Conservation (phyloP, 2,888 invertebrate species). For the Hanleya hanleyi region DNA sequence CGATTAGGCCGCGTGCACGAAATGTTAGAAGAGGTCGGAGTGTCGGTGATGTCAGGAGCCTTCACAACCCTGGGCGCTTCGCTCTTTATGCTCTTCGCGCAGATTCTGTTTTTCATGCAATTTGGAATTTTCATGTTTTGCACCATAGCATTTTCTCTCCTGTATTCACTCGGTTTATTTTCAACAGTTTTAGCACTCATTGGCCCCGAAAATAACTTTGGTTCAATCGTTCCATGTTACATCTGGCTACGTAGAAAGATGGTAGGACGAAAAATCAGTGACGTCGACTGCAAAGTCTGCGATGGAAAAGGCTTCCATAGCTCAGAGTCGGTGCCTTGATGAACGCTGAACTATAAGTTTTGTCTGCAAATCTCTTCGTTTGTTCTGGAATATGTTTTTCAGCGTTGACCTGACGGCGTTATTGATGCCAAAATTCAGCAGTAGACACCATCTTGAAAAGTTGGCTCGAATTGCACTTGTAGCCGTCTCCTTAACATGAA, state of each 20-base stretch:
- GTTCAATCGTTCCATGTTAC: conserved; percentile 34
- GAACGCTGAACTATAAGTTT: too few relatives aligned
- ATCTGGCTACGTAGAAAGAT: not conserved
- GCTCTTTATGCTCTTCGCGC: conserved; percentile 63
- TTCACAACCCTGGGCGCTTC: conserved; percentile 65
- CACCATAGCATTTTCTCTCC: conserved; percentile 64
- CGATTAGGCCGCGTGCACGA: conserved; percentile 56
- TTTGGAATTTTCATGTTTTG: conserved; percentile 66
- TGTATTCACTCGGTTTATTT: conserved; percentile 57
- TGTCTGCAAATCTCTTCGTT: too few relatives aligned
- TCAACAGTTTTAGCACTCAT: conserved; percentile 49
- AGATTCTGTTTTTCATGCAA: conserved; percentile 64
- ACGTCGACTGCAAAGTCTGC: not conserved
- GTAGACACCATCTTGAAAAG: too few relatives aligned
- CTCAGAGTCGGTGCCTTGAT: too few relatives aligned
- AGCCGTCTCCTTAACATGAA: too few relatives aligned
- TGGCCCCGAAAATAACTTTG: conserved; percentile 51
- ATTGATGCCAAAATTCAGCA: too few relatives aligned
- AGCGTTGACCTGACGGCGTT: too few relatives aligned
- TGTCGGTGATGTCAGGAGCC: conserved; percentile 64
- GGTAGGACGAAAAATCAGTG: not conserved
- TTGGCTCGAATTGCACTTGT: too few relatives aligned
- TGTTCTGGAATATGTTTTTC: too few relatives aligned
- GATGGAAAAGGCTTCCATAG: conserved; percentile 9
- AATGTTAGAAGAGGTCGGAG: conserved; percentile 59